Conservation (phyloP, 2,797 vertebrate species). For the Remorina albescens region DNA sequence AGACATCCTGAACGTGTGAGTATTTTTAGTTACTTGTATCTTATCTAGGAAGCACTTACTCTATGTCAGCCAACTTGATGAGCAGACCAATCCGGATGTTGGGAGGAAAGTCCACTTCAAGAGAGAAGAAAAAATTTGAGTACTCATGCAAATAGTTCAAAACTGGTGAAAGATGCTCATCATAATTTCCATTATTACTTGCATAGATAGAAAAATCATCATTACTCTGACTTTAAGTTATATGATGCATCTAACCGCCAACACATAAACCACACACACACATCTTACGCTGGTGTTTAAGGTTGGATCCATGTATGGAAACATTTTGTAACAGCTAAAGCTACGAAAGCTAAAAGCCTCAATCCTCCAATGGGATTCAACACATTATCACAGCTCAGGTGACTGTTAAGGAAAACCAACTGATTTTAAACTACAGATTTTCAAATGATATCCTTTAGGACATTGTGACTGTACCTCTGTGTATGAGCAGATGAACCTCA, state of each 20-base stretch:
- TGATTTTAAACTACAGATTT: background rate
- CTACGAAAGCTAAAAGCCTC: background rate
- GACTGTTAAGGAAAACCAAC: background rate
- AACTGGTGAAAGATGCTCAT: background rate
- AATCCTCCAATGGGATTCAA: background rate
- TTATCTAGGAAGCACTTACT: constrained; percentile 85
- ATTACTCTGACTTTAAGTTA: background rate
- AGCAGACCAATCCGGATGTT: constrained; percentile 91
- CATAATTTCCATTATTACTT: no score
- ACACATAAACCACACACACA: background rate
- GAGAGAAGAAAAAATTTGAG: background rate
- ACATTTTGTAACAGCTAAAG: background rate
- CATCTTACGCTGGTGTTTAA: background rate
- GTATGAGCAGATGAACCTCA: constrained; percentile 93
- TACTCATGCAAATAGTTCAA: rapidly evolving
- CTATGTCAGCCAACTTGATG: constrained; percentile 94
- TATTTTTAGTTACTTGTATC: background rate
- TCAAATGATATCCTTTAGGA: no score
- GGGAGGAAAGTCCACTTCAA: constrained; percentile 93
- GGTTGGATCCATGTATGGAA: background rate
- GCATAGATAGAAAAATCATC: no score
- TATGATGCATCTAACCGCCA: background rate
- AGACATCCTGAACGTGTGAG: background rate
- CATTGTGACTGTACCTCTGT: constrained; percentile 87
- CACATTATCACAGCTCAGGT: background rate